Evolutionary conservation across 2,797 vertebrate genomes (phyloP).

Genomic region (Odontamblyopus rebecca): DNA sequence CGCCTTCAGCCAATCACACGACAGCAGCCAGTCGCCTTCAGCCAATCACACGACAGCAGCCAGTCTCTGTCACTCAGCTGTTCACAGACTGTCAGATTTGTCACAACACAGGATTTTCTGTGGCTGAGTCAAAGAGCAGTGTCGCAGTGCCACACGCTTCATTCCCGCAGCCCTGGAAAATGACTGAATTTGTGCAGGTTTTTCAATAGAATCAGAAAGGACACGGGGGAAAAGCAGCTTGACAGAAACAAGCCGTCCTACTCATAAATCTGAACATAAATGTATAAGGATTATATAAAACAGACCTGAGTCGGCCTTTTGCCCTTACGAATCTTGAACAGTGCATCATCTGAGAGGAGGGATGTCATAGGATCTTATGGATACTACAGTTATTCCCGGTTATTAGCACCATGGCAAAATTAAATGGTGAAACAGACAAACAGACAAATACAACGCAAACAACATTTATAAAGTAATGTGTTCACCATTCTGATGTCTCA

Average conservation of each 20-base stretch:
- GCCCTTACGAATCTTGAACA: background rate
- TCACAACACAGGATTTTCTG: conserved; percentile 44
- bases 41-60: conserved; percentile 33
- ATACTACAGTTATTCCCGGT: too few species aligned
- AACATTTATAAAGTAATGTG: too few species aligned
- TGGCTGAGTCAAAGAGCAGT: conserved; percentile 31
- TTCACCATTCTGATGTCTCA: background rate
- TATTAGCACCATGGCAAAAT: too few species aligned
- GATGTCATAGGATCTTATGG: background rate
- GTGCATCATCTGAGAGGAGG: background rate
- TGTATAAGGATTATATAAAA: conserved; percentile 8
- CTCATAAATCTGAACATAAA: conserved; percentile 6
- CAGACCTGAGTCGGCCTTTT: background rate
- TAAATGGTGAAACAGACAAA: too few species aligned
- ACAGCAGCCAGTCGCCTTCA: background rate
- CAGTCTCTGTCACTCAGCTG: conserved; percentile 42
- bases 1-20: too few species aligned
- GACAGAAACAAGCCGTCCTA: conserved; percentile 23
- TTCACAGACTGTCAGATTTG: conserved; percentile 53
- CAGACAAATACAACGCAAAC: too few species aligned
- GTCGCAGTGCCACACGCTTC: conserved; percentile 19
- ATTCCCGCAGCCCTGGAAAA: background rate
- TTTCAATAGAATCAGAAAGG: conserved; percentile 36
- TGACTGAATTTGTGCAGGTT: conserved; percentile 41
- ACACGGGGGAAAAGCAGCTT: conserved; percentile 3